phyloP scores from a whole-genome alignment of 2,113 vertebrate species.

The Arothron firmamentum region DNA sequence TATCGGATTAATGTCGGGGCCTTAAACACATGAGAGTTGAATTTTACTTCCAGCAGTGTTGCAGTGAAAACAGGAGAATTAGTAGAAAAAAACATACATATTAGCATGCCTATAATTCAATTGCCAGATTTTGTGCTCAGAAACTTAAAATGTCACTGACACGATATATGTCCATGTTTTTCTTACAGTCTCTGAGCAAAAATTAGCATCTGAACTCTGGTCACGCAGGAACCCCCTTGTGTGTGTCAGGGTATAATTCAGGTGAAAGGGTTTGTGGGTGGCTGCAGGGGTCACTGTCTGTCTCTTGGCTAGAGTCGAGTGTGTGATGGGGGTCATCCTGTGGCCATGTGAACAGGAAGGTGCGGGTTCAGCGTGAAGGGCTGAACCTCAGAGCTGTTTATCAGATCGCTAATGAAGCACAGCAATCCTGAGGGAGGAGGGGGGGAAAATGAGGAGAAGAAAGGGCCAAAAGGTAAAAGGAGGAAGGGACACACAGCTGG shows the following conservation, averaged over 20 bases:
- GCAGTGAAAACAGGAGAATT: too few relatives aligned
- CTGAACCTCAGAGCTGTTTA: slow-evolving; percentile 62
- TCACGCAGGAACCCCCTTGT: slow-evolving; percentile 3
- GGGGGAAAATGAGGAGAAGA: background rate
- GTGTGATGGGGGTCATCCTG: slow-evolving; percentile 56
- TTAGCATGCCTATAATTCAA: too few relatives aligned
- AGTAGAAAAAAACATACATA: too few relatives aligned
- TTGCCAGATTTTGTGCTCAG: background rate
- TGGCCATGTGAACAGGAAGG: slow-evolving; percentile 71
- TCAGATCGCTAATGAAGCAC: slow-evolving; percentile 67
- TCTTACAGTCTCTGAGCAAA: background rate
- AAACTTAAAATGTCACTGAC: background rate
- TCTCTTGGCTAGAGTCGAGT: slow-evolving; percentile 40
- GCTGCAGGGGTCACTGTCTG: slow-evolving; percentile 20
- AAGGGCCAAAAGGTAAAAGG: slow-evolving; percentile 11
- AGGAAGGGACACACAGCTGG: background rate
- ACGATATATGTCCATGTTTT: background rate
- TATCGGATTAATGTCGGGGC: too few relatives aligned
- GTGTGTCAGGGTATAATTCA: slow-evolving; percentile 32
- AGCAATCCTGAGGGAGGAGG: slow-evolving; percentile 22
- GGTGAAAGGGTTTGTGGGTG: slow-evolving; percentile 33
- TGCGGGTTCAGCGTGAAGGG: slow-evolving; percentile 48
- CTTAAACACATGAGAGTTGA: too few relatives aligned
- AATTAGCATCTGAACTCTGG: slow-evolving; percentile 15
- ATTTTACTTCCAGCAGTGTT: too few relatives aligned